Evolutionary conservation across 2,797 vertebrate genomes (phyloP).

Genomic region (Poeciliopsis turneri): DNA sequence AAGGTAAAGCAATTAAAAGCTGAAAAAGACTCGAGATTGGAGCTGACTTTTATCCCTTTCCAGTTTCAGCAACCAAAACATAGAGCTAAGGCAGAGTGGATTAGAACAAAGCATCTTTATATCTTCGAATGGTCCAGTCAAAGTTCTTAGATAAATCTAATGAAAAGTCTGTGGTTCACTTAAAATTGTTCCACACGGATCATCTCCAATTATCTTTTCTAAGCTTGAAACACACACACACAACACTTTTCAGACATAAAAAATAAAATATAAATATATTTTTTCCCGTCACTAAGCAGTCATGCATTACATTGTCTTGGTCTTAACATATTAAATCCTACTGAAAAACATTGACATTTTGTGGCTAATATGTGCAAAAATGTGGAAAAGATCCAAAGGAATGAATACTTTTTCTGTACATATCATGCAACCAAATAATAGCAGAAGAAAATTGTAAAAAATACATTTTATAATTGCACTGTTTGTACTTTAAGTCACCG

Average conservation of each 20-base stretch:
- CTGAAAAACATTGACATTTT: background rate
- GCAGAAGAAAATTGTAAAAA: background rate
- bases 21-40: background rate
- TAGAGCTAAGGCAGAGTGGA: background rate
- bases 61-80: background rate
- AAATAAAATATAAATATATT: background rate
- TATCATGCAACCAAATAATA: conserved; percentile 2
- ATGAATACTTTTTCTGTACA: background rate
- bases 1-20: background rate
- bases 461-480: conserved; percentile 6
- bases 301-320: background rate
- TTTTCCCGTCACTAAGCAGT: background rate
- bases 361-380: background rate
- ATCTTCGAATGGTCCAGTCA: background rate
- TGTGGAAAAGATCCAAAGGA: background rate
- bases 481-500: conserved; percentile 26
- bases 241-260: background rate
- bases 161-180: background rate
- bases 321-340: background rate
- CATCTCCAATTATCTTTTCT: background rate
- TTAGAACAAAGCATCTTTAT: background rate
- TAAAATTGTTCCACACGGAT: background rate
- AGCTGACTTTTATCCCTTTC: background rate
- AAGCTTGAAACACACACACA: background rate
- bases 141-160: background rate